Evolutionary conservation across 2,113 vertebrate genomes (phyloP).

Genomic region (Tapirus terrestris): DNA sequence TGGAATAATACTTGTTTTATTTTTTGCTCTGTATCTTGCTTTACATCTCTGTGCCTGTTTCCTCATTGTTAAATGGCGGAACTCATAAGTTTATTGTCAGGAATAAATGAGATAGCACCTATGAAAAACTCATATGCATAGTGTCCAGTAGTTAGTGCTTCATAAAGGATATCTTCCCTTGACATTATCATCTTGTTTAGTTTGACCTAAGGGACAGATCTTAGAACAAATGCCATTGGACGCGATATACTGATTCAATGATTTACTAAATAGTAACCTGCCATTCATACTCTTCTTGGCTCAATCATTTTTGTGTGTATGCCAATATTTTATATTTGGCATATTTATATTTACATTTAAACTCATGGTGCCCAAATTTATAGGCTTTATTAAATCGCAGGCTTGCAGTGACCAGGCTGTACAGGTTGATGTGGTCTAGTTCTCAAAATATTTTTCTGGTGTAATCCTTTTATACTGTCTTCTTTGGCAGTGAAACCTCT

Average conservation of each 20-base stretch:
- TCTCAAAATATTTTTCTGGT: not conserved
- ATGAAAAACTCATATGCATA: not conserved
- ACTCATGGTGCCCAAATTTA: not conserved
- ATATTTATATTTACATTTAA: slow-evolving; percentile 42
- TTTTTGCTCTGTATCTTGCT: not conserved
- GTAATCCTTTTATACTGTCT: not conserved
- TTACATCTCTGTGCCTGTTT: not conserved
- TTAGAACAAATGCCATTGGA: not conserved
- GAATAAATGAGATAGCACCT: not conserved
- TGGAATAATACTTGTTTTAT: not conserved
- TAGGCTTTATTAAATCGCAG: not conserved
- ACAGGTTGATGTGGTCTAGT: not conserved
- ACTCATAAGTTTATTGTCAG: not conserved
- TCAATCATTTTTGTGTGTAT: slow-evolving; percentile 27
- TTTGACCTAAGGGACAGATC: not conserved
- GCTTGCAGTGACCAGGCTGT: not conserved
- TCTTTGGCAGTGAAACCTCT: not conserved
- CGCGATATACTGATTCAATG: not conserved
- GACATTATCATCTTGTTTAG: not conserved
- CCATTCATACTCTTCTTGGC: not conserved
- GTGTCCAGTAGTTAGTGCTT: not conserved
- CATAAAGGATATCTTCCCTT: not conserved
- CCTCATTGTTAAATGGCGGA: not conserved
- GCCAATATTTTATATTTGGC: not conserved
- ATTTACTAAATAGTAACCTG: not conserved